These are phyloP conservation scores for Protonibea diacanthus DNA, from an alignment of 2,797 vertebrate species.

Conservation along the genomic window DNA sequence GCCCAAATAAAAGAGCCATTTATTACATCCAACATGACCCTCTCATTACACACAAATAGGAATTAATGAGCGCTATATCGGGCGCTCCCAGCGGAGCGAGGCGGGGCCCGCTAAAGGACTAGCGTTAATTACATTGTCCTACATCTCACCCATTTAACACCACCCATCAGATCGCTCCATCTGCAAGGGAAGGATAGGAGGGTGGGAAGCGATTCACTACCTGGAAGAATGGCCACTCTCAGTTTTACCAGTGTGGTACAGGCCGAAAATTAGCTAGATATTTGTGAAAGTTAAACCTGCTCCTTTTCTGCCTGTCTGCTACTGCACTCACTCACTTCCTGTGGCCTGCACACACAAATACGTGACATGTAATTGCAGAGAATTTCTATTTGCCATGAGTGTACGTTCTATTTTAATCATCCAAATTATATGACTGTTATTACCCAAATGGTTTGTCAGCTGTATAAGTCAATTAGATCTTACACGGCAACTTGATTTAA, in stretches of 20 bases:
- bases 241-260: background rate
- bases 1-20: constrained; percentile 87
- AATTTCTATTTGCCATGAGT: background rate
- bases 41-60: constrained; percentile 87
- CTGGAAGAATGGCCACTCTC: constrained; percentile 20
- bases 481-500: background rate
- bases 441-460: background rate
- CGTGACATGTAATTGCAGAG: background rate
- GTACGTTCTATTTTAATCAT: background rate
- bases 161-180: constrained; percentile 72
- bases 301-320: background rate
- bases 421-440: background rate
- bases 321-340: background rate
- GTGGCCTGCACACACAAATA: background rate
- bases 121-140: constrained; percentile 85
- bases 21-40: constrained; percentile 87
- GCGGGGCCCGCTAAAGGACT: constrained; percentile 78
- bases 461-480: background rate
- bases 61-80: constrained; percentile 87
- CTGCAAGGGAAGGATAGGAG: constrained; percentile 45
- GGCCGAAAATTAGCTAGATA: background rate
- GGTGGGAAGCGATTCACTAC: constrained; percentile 18
- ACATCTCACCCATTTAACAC: constrained; percentile 83
- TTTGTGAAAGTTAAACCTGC: background rate
- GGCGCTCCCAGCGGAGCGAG: constrained; percentile 79